These are phyloP conservation scores for Neomorphus geoffroyi DNA, from an alignment of 2,797 vertebrate species.

Conservation along the genomic window DNA sequence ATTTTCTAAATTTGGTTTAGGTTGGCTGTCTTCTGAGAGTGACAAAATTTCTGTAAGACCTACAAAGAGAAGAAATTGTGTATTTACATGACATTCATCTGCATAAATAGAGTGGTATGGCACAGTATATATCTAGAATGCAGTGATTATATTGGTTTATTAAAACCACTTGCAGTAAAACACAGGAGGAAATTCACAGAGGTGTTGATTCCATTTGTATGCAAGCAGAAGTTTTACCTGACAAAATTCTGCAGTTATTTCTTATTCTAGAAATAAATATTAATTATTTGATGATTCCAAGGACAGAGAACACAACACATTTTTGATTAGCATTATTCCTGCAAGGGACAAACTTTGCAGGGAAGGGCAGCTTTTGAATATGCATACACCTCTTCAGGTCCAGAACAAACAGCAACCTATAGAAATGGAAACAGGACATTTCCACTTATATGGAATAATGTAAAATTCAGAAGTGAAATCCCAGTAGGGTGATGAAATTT, in stretches of 20 bases:
- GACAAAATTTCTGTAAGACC: slow-evolving; percentile 78
- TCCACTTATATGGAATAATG: neutral
- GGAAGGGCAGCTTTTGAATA: neutral
- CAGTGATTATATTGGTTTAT: neutral
- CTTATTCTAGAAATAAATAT: neutral
- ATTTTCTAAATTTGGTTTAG: slow-evolving; percentile 57
- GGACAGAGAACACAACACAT: neutral
- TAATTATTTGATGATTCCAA: neutral
- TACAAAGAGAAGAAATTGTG: neutral
- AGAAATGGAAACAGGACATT: neutral
- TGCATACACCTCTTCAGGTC: neutral
- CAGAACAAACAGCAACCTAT: neutral
- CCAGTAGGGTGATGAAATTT: neutral
- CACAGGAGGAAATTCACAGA: neutral
- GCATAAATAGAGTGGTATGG: neutral
- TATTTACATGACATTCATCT: neutral
- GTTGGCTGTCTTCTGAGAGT: slow-evolving; percentile 60
- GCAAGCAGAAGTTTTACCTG: neutral
- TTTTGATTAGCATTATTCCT: neutral
- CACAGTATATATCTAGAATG: neutral
- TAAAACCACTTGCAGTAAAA: neutral
- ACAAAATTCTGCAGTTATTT: neutral
- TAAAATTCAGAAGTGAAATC: neutral
- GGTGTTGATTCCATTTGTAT: neutral
- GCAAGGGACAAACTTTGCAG: neutral